These are phyloP conservation scores for Sweltsa coloradensis DNA, from an alignment of 1,140 invertebrate genomes.

Conservation along the genomic window DNA sequence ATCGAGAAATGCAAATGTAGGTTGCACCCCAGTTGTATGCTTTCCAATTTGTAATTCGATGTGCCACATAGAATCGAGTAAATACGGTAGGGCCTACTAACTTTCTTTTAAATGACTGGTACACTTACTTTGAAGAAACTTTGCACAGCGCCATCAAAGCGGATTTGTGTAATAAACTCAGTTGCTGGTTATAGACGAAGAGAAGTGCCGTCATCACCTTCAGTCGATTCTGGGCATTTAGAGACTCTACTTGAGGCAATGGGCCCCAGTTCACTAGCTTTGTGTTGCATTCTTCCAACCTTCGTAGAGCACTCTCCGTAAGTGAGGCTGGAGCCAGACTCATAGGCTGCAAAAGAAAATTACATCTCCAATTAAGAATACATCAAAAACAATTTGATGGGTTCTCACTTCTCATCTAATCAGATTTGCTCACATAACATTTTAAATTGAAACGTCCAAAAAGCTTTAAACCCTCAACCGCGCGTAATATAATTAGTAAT, in stretches of 20 bases:
- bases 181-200: slow-evolving; percentile 75
- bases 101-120: too few species aligned
- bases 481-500: too few species aligned
- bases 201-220: slow-evolving; percentile 74
- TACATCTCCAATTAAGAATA: slow-evolving; percentile 11
- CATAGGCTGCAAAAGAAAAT: slow-evolving; percentile 39
- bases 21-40: too few species aligned
- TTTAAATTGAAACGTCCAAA: too few species aligned
- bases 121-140: slow-evolving; percentile 67
- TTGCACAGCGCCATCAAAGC: slow-evolving; percentile 74
- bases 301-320: slow-evolving; percentile 62
- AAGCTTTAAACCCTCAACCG: too few species aligned
- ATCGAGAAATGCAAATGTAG: too few species aligned
- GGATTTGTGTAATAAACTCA: slow-evolving; percentile 60
- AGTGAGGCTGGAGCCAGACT: slow-evolving; percentile 58
- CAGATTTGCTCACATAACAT: too few species aligned
- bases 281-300: slow-evolving; percentile 76
- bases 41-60: too few species aligned
- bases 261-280: slow-evolving; percentile 79
- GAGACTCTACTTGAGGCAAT: slow-evolving; percentile 67
- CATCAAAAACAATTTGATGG: not conserved
- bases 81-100: too few species aligned
- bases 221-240: slow-evolving; percentile 74
- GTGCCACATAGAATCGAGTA: too few species aligned
- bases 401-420: too few species aligned